Evolutionary conservation across 2,888 invertebrate genomes (phyloP).

Genomic region (Cheilosia variabilis): DNA sequence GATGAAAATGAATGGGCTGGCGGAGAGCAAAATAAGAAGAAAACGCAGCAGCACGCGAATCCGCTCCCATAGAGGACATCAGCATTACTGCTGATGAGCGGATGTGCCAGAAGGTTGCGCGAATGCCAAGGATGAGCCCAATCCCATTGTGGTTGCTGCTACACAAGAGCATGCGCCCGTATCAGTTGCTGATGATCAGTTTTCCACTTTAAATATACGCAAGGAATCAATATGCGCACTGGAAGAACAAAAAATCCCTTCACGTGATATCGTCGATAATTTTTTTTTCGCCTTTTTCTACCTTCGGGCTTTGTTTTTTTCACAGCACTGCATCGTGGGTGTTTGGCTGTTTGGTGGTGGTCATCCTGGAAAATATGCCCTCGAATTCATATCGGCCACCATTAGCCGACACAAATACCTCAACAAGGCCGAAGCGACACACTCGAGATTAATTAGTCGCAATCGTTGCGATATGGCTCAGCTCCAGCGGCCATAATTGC

Average conservation of each 20-base stretch:
- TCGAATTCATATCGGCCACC: constrained; percentile 29
- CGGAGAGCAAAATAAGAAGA: constrained; percentile 22
- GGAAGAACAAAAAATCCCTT: constrained; percentile 41
- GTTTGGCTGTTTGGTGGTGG: constrained; percentile 58
- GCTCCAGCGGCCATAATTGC: constrained; percentile 54
- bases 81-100: constrained; percentile 69
- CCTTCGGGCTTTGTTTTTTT: background rate
- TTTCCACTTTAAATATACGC: constrained; percentile 74
- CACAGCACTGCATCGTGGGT: constrained; percentile 53
- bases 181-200: constrained; percentile 74
- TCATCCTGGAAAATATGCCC: background rate
- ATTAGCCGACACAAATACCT: constrained; percentile 26
- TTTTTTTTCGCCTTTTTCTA: constrained; percentile 18
- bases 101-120: constrained; percentile 33
- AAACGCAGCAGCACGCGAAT: constrained; percentile 72
- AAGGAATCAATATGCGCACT: constrained; percentile 58
- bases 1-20: constrained; percentile 73
- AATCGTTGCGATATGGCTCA: background rate
- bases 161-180: constrained; percentile 49
- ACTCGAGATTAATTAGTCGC: constrained; percentile 56
- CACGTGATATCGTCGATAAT: constrained; percentile 48
- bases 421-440: constrained; percentile 43
- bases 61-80: constrained; percentile 43
- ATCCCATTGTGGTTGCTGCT: constrained; percentile 51
- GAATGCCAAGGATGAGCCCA: constrained; percentile 24